These are phyloP conservation scores for Eleginops maclovinus DNA, from an alignment of 2,113 vertebrate species.

Conservation along the genomic window DNA sequence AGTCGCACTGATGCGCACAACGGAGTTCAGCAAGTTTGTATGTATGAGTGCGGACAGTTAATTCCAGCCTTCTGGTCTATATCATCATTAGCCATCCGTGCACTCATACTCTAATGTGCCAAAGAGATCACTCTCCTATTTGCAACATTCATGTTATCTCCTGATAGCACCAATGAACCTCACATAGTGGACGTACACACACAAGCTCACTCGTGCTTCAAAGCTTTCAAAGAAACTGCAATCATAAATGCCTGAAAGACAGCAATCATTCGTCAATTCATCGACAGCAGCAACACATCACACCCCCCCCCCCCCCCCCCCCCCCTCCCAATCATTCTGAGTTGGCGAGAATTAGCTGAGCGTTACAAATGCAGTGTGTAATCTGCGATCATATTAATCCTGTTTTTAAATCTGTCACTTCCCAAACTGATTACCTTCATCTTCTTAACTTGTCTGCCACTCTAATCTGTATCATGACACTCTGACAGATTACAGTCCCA, in stretches of 20 bases:
- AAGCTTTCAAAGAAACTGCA: constrained; percentile 50
- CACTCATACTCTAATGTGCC: constrained; percentile 36
- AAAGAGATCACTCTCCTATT: constrained; percentile 58
- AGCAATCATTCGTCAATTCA: constrained; percentile 65
- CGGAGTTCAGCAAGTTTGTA: constrained; percentile 19
- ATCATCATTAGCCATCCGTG: constrained; percentile 50
- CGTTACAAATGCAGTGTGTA: constrained; percentile 43
- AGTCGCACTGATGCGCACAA: constrained; percentile 52
- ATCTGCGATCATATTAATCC: constrained; percentile 70
- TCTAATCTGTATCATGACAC: constrained; percentile 67
- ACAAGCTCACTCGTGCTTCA: constrained; percentile 11
- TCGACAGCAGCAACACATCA: constrained; percentile 49
- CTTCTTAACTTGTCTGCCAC: constrained; percentile 63
- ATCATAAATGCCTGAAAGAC: constrained; percentile 58
- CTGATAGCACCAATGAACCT: constrained; percentile 36
- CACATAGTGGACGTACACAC: constrained; percentile 29
- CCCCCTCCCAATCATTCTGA: constrained; percentile 23
- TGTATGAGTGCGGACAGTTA: constrained; percentile 32
- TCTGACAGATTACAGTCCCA: constrained; percentile 59
- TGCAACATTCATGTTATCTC: constrained; percentile 52
- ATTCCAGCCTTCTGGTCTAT: constrained; percentile 39
- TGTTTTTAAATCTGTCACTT: constrained; percentile 66
- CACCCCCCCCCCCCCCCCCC: background rate
- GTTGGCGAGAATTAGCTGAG: constrained; percentile 34
- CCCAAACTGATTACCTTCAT: constrained; percentile 73